Conservation (phyloP, 92 coral and sea anemone species). For the Plumapathes pennacea region DNA sequence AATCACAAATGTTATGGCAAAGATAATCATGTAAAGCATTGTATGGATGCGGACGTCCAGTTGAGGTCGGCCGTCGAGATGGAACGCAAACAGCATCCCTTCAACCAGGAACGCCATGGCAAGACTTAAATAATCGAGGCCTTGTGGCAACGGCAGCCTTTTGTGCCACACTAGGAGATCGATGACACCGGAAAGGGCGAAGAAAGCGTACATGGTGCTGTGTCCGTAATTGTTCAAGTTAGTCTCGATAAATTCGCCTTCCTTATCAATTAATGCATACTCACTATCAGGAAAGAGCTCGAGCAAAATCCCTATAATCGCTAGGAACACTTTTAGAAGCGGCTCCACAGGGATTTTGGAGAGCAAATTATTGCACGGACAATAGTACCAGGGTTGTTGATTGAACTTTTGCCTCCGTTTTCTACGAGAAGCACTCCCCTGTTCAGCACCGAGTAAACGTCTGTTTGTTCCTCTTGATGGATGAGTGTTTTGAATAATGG, state of each 20-base stretch:
- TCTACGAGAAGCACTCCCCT: background rate
- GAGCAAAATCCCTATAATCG: constrained; percentile 41
- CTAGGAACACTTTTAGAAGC: constrained; percentile 46
- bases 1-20: constrained; percentile 42
- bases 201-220: constrained; percentile 78
- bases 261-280: constrained; percentile 49
- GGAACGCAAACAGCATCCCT: constrained; percentile 72
- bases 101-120: constrained; percentile 71
- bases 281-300: constrained; percentile 55
- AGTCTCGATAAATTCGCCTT: constrained; percentile 40
- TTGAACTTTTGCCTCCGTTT: constrained; percentile 2
- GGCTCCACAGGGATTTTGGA: constrained; percentile 74
- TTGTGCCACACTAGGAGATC: constrained; percentile 57
- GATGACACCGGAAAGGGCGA: constrained; percentile 74
- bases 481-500: constrained; percentile 18
- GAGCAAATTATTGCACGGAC: constrained; percentile 20
- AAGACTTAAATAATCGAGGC: constrained; percentile 47
- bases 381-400: constrained; percentile 26
- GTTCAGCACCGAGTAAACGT: constrained; percentile 3
- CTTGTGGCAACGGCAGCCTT: constrained; percentile 48
- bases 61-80: constrained; percentile 67
- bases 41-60: constrained; percentile 77
- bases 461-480: background rate
- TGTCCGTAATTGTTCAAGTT: constrained; percentile 76
- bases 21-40: constrained; percentile 59